Evolutionary conservation across 2,888 invertebrate species (phyloP).

Genomic region (Ptilodon capucinus): DNA sequence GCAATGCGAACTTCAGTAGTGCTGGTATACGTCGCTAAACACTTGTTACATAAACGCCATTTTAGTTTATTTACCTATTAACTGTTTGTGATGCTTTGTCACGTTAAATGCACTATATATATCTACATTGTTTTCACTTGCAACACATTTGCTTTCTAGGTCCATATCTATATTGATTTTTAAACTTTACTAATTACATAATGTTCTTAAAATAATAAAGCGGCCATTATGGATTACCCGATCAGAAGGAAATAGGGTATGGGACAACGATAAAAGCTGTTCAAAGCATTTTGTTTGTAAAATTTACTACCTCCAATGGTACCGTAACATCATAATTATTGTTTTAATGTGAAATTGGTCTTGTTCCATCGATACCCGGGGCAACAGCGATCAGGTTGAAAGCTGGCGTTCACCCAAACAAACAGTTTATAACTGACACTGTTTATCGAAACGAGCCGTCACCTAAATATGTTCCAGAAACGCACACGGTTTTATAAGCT

Average conservation of each 20-base stretch:
- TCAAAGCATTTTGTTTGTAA: no score
- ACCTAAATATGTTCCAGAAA: conserved; percentile 48
- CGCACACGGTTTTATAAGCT: conserved; percentile 36
- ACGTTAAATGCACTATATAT: not conserved
- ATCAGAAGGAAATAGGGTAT: no score
- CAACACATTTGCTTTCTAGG: no score
- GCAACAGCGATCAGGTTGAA: conserved; percentile 36
- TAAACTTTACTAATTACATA: no score
- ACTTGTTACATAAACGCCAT: not conserved
- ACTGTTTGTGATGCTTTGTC: not conserved
- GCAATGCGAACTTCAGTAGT: conserved; percentile 11
- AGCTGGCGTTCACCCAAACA: conserved; percentile 66
- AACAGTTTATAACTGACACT: conserved; percentile 56
- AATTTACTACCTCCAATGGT: not conserved
- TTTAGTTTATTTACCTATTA: no score
- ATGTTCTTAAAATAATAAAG: no score
- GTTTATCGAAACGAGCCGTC: conserved; percentile 50
- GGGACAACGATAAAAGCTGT: no score
- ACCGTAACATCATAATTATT: not conserved
- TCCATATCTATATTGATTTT: no score
- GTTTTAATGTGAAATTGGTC: not conserved
- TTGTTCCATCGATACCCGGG: conserved; percentile 36
- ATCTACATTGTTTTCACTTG: no score
- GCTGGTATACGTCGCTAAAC: conserved; percentile 5
- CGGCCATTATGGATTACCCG: no score